Evolutionary conservation across 2,113 vertebrate species (phyloP).

Genomic region (Syngnathus floridae): DNA sequence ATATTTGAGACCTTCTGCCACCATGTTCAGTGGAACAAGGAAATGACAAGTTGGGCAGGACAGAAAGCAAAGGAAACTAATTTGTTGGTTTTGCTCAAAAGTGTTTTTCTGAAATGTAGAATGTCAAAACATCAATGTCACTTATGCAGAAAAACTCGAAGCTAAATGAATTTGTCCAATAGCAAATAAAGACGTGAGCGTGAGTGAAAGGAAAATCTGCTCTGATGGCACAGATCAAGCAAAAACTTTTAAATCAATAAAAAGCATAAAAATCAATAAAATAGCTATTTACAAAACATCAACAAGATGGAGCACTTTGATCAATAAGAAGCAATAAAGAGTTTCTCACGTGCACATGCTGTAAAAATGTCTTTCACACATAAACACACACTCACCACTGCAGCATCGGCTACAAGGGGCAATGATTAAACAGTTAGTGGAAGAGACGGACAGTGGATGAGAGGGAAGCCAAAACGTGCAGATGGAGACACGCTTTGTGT

Average conservation of each 20-base stretch:
- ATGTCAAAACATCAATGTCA: background rate
- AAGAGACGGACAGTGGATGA: constrained; percentile 26
- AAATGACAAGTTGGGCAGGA: background rate
- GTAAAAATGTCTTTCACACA: constrained; percentile 20
- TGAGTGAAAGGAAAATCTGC: constrained; percentile 3
- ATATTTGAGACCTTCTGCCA: background rate
- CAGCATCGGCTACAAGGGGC: constrained; percentile 13
- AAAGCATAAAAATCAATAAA: background rate
- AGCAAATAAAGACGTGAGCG: background rate
- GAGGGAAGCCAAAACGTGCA: constrained; percentile 19
- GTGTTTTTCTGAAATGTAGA: background rate
- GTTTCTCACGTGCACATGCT: constrained; percentile 2
- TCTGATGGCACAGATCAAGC: constrained; percentile 29
- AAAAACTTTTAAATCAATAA: background rate
- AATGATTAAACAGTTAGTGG: constrained; percentile 19
- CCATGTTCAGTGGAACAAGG: background rate
- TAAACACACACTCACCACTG: constrained; percentile 66
- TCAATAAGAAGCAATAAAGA: constrained; percentile 25
- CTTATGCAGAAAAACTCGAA: background rate
- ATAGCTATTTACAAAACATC: constrained; percentile 24
- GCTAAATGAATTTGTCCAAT: background rate
- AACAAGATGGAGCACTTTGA: constrained; percentile 40
- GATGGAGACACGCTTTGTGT: constrained; percentile 13
- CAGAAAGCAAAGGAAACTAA: background rate
- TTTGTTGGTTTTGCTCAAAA: background rate